These are phyloP conservation scores for Petrolisthes manimaculis DNA, from an alignment of 2,888 invertebrate genomes.

Conservation along the genomic window DNA sequence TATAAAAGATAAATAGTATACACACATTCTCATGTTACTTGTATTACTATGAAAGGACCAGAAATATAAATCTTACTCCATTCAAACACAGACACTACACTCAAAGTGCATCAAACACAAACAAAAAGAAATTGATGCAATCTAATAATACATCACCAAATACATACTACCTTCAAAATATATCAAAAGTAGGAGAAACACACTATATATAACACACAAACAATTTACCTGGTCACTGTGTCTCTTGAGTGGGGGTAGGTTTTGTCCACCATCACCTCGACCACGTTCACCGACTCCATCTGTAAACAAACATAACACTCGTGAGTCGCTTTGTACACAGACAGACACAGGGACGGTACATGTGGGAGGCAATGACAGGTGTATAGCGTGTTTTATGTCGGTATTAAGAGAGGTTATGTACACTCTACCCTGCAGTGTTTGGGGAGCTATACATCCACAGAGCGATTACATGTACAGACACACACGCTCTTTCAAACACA, in stretches of 20 bases:
- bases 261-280: slow-evolving; percentile 24
- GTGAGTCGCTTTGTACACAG: background rate
- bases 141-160: too few species aligned
- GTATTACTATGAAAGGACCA: too few species aligned
- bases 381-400: too few species aligned
- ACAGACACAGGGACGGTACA: background rate
- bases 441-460: slow-evolving; percentile 1
- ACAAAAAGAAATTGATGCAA: too few species aligned
- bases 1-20: too few species aligned
- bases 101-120: too few species aligned
- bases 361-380: background rate
- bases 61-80: too few species aligned
- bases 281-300: slow-evolving; percentile 40
- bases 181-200: too few species aligned
- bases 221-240: slow-evolving; percentile 27
- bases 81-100: too few species aligned
- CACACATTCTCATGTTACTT: too few species aligned
- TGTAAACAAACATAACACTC: slow-evolving; percentile 15
- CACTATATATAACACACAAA: too few species aligned
- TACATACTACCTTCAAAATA: too few species aligned
- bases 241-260: slow-evolving; percentile 34
- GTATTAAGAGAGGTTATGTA: background rate
- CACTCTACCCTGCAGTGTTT: background rate
- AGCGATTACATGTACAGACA: background rate
- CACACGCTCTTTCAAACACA: background rate